Evolutionary conservation across 2,888 invertebrate species (phyloP).

Genomic region (Anthophora plumipes): DNA sequence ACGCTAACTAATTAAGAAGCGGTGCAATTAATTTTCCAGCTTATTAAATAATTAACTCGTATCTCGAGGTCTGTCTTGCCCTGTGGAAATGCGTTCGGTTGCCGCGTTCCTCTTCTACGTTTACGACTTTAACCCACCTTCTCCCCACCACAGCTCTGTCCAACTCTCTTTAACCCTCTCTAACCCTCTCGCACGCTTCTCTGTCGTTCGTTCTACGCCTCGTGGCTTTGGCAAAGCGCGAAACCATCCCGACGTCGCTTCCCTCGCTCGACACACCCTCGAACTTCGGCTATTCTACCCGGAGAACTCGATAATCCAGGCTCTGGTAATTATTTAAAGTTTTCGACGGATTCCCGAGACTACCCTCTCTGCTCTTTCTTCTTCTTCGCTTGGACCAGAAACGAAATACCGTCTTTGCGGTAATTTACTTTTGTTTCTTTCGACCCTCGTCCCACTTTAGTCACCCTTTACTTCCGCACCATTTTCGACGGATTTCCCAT

Average conservation of each 20-base stretch:
- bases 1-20: slow-evolving; percentile 75
- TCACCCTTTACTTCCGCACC: slow-evolving; percentile 12
- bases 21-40: slow-evolving; percentile 80
- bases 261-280: slow-evolving; percentile 44
- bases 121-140: slow-evolving; percentile 9
- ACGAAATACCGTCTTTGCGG: slow-evolving; percentile 44
- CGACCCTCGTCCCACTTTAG: slow-evolving; percentile 7
- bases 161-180: too few species aligned
- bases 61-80: slow-evolving; percentile 66
- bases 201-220: background rate
- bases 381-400: slow-evolving; percentile 8
- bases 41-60: slow-evolving; percentile 82
- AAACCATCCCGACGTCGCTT: slow-evolving; percentile 3
- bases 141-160: too few species aligned
- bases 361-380: too few species aligned
- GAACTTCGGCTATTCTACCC: slow-evolving; percentile 57
- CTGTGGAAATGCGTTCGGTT: slow-evolving; percentile 49
- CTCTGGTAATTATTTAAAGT: slow-evolving; percentile 78
- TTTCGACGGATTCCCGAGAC: slow-evolving; percentile 67
- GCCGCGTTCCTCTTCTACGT: slow-evolving; percentile 16
- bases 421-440: slow-evolving; percentile 43
- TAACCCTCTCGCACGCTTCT: background rate
- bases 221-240: background rate
- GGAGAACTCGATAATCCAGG: slow-evolving; percentile 75
- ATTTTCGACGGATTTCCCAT: slow-evolving; percentile 3